Evolutionary conservation across 2,113 vertebrate genomes (phyloP), one percentile per base, ranked within the genome.

Genomic region (Myrmecobius fasciatus): DNA sequence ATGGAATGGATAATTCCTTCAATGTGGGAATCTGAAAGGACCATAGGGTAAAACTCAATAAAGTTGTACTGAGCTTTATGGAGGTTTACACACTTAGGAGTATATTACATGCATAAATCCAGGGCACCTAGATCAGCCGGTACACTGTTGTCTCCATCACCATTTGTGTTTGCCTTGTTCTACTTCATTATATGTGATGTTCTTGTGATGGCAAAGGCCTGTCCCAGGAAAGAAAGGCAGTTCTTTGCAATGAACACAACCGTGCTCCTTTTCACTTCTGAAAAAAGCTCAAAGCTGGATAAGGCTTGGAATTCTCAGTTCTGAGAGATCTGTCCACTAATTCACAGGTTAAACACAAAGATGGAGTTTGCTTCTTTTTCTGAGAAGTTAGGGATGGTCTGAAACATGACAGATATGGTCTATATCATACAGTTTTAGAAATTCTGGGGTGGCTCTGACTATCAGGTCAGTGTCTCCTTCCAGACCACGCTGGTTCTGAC

Each of bases 1-100:
- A 97, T 95, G 96, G 96, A 95, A 97, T 97, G 98, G 97, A 97
- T 98, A 97, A 97, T 98, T 97, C 95, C 97, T 97, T 98, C 98
- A 97, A 96, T 98, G 98, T 96, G 96, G 93, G 95, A 96, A 96
- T 97, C 97, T 96, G 95, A 97, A 97, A 95, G 96, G 95, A 97
- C 96, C 96, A 96, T 93, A 91, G 97, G 97, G 97, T 97, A 97
- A 94, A 94, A 96, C 96, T 97, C 97, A 97, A 96, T 97, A 97
- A 95, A 97, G 97, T 96, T 92, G 91, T 96, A 95, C 49, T 20
- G 75, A 97, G 93, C 91, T 98, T 97, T 97, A 97, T 97, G 94
- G 96, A 97, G 92, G 95, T 94, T 98, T 97, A 91, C 96, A 95
- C 92, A 91, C 0, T 97, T 96, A 96, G 94, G 96, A 92, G 95